Conservation (phyloP, 2,888 invertebrate species). For the Frankliniella intonsa region DNA sequence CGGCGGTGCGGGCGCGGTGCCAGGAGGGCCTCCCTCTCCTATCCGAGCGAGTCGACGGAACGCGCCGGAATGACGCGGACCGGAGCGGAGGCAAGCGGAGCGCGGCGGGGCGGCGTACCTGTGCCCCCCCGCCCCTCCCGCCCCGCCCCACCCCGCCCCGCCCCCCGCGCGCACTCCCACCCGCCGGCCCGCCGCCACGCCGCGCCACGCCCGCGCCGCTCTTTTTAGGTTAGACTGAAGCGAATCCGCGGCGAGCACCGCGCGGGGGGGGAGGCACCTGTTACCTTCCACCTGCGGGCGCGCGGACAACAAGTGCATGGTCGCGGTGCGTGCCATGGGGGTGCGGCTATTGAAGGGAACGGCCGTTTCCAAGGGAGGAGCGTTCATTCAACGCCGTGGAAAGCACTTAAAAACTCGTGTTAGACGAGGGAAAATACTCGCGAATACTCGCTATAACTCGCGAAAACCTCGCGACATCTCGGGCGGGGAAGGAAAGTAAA, state of each 20-base stretch:
- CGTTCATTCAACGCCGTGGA: no score
- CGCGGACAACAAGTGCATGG: not conserved
- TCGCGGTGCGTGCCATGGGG: no score
- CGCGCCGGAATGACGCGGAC: conserved; percentile 1
- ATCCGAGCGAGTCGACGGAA: no score
- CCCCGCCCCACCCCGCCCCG: not conserved
- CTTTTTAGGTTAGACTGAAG: conserved; percentile 12
- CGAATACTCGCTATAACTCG: no score
- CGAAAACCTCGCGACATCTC: no score
- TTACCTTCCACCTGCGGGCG: not conserved
- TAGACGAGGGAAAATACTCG: no score
- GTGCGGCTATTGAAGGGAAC: no score
- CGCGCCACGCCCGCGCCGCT: not conserved
- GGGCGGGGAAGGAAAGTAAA: no score
- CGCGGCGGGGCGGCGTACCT: not conserved
- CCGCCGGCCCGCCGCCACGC: not conserved
- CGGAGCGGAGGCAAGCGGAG: conserved; percentile 3
- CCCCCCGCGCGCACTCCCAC: not conserved
- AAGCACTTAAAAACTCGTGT: no score
- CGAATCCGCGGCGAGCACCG: not conserved
- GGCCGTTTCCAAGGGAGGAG: no score
- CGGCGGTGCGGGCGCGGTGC: not conserved
- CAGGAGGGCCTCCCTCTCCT: not conserved
- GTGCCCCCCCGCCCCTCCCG: not conserved
- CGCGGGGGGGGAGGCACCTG: not conserved